A percentile compares a stretch with the other conserved stretches of the same genome.
Conservation (phyloP, 1,140 invertebrate species). For the Gerris buenoi region DNA sequence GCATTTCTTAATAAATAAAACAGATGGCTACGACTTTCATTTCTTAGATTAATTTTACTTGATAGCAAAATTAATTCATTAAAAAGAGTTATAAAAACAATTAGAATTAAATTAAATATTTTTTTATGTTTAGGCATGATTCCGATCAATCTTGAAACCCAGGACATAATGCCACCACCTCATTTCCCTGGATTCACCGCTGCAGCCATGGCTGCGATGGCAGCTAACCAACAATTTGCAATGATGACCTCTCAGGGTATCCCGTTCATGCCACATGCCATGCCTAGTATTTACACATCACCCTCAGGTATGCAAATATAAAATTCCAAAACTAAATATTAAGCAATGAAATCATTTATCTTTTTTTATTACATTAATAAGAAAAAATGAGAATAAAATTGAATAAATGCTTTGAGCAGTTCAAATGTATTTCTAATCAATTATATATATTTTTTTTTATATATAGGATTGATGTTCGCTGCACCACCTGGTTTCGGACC, state of each 20-base stretch:
- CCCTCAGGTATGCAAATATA: no score
- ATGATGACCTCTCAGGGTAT: slow-evolving; percentile 30
- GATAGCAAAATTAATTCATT: neutral
- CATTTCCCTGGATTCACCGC: slow-evolving; percentile 19
- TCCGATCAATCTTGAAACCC: slow-evolving; percentile 15
- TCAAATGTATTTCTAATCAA: no score
- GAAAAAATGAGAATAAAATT: no score
- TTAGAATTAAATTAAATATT: slow-evolving; percentile 7
- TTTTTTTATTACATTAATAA: neutral
- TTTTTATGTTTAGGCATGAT: slow-evolving; percentile 18
- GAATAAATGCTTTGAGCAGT: no score
- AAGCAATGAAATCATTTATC: no score
- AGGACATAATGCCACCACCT: slow-evolving; percentile 18
- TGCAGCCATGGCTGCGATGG: slow-evolving; percentile 24
- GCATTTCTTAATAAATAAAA: no score
- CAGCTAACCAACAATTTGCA: slow-evolving; percentile 27
- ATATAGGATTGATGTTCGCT: slow-evolving; percentile 27
- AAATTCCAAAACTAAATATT: no score
- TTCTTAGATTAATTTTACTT: no score
- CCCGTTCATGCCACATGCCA: slow-evolving; percentile 28
- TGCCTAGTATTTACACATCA: slow-evolving; percentile 28
- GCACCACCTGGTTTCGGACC: slow-evolving; percentile 23
- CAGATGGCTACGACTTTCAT: no score
- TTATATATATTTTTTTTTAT: no score
- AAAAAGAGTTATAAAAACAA: neutral